Percentiles rank a stretch among this genome's conserved stretches.
Evolutionary conservation across 2,888 invertebrate genomes (phyloP).

Genomic region (Drosophila aldrichi): DNA sequence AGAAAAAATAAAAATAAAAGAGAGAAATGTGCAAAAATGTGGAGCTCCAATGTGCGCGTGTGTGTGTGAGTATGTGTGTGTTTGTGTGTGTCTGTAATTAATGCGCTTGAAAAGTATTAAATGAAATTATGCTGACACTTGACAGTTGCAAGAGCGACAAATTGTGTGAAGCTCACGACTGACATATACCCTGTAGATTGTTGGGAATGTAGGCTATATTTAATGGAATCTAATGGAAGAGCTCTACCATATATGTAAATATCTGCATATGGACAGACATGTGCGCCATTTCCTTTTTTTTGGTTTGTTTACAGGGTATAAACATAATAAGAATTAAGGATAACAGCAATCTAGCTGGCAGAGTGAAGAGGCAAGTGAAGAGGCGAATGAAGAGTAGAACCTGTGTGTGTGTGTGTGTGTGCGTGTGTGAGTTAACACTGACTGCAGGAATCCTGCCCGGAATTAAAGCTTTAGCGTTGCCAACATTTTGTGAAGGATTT

Average conservation of each 20-base stretch:
- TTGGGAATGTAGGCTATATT: not conserved
- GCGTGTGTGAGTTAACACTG: constrained; percentile 3
- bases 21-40: constrained; percentile 1
- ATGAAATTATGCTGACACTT: constrained; percentile 57
- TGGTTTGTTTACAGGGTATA: constrained; percentile 19
- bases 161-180: not conserved
- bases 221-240: not conserved
- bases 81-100: constrained; percentile 49
- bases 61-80: not conserved
- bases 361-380: not conserved
- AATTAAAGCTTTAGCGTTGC: constrained; percentile 60
- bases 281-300: not conserved
- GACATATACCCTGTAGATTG: not conserved
- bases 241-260: too few species aligned
- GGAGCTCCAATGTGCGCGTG: not conserved
- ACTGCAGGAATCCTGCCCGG: constrained; percentile 49
- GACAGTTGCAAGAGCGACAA: constrained; percentile 34
- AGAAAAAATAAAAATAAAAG: not conserved
- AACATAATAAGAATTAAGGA: constrained; percentile 15
- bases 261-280: not conserved
- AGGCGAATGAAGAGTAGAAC: too few species aligned
- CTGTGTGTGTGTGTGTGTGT: not conserved
- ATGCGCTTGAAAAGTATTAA: constrained; percentile 64
- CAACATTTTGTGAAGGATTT: constrained; percentile 52
- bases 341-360: constrained; percentile 21